Conservation (phyloP, 1,140 invertebrate species). For the Caerostris darwini region DNA sequence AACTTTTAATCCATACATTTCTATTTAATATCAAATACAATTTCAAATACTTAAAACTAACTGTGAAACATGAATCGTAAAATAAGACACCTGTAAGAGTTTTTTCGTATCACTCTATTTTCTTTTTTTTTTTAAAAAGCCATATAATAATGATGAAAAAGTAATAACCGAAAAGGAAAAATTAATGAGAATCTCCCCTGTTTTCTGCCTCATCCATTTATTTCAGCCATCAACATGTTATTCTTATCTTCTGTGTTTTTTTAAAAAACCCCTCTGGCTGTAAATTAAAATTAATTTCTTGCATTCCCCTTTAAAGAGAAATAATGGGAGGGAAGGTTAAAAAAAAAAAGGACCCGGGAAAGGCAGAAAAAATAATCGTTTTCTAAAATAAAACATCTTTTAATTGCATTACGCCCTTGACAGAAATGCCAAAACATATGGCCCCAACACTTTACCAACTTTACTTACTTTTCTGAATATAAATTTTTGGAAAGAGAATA, state of each 20-base stretch:
- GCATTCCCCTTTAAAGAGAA: not conserved
- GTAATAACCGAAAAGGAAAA: slow-evolving; percentile 33
- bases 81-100: not conserved
- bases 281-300: slow-evolving; percentile 76
- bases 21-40: no score
- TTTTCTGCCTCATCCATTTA: slow-evolving; percentile 27
- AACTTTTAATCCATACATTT: no score
- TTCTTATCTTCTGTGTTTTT: slow-evolving; percentile 21
- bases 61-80: not conserved
- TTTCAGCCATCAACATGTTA: slow-evolving; percentile 42
- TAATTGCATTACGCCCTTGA: slow-evolving; percentile 74
- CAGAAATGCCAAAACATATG: slow-evolving; percentile 75
- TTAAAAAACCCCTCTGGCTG: slow-evolving; percentile 44
- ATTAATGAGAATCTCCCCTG: slow-evolving; percentile 49
- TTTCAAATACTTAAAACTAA: no score
- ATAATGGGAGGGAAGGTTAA: not conserved
- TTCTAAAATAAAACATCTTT: slow-evolving; percentile 74
- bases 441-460: slow-evolving; percentile 55
- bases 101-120: not conserved
- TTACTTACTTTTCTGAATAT: slow-evolving; percentile 57
- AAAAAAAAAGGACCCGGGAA: not conserved
- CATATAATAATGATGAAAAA: not conserved
- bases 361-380: not conserved
- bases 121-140: not conserved
- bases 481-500: slow-evolving; percentile 52